These are phyloP conservation scores for Porites lobata DNA, from an alignment of 92 coral and sea anemone genomes.

Conservation along the genomic window DNA sequence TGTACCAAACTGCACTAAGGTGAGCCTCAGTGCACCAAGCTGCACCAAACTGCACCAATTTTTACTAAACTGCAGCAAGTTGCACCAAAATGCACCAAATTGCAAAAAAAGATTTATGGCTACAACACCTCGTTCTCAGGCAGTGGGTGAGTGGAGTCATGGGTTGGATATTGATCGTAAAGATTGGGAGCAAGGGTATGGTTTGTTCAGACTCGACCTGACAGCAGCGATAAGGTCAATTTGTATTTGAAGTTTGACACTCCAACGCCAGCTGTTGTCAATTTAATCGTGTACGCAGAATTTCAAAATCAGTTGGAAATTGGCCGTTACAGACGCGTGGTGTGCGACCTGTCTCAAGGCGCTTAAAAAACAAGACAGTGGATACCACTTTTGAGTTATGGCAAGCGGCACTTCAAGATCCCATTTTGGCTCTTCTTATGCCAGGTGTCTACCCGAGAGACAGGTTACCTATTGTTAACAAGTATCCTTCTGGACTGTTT, in stretches of 20 bases:
- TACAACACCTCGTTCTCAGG: constrained; percentile 32
- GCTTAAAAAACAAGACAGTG: constrained; percentile 1
- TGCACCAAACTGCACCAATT: no score
- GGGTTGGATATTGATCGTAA: constrained; percentile 41
- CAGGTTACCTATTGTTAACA: constrained; percentile 15
- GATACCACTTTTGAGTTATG: constrained; percentile 19
- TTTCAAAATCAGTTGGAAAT: constrained; percentile 22
- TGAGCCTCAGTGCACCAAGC: fast-evolving
- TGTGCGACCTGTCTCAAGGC: constrained; percentile 34
- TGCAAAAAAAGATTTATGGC: constrained; percentile 14
- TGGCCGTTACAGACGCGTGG: constrained; percentile 19
- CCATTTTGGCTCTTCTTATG: background rate
- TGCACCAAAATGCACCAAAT: no score
- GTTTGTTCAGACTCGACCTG: constrained; percentile 24
- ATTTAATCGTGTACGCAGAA: background rate
- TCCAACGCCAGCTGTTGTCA: background rate
- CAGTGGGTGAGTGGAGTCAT: constrained; percentile 2
- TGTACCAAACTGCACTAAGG: no score
- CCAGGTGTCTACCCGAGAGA: constrained; percentile 38
- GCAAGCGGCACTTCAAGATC: constrained; percentile 14
- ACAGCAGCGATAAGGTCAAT: constrained; percentile 37
- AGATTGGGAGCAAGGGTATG: constrained; percentile 50
- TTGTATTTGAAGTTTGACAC: background rate
- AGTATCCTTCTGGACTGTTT: constrained; percentile 26
- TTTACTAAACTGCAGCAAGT: no score